These are phyloP conservation scores for Trachops cirrhosus DNA, from an alignment of 2,797 vertebrate genomes.

Conservation along the genomic window DNA sequence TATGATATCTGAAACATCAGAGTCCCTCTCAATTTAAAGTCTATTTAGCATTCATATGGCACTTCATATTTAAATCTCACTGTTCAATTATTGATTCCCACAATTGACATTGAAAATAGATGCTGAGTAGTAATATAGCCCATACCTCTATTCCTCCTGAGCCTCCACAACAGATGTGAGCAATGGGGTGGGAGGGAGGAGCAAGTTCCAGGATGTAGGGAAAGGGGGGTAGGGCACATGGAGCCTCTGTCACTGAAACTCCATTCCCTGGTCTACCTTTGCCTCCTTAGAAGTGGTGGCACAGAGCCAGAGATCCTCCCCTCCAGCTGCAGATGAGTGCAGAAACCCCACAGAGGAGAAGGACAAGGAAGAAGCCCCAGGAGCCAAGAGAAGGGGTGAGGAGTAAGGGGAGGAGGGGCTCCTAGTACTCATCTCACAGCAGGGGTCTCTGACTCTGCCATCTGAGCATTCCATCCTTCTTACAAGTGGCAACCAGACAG, in stretches of 20 bases:
- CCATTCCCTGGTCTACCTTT: not conserved
- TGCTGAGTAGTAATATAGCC: not conserved
- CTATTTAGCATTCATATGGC: constrained; percentile 67
- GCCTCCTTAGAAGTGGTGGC: not conserved
- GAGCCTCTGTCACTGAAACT: not conserved
- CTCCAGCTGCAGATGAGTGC: constrained; percentile 1
- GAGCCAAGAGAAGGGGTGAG: not conserved
- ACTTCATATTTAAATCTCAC: constrained; percentile 66
- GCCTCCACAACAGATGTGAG: not conserved
- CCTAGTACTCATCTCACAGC: not conserved
- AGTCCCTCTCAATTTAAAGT: constrained; percentile 45
- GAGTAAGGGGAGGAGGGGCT: accelerated
- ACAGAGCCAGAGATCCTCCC: not conserved
- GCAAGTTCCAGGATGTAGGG: not conserved
- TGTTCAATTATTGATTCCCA: constrained; percentile 67
- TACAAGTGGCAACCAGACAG: not conserved
- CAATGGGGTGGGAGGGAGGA: not conserved
- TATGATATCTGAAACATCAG: not conserved
- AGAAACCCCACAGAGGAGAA: not conserved
- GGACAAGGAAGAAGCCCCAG: not conserved
- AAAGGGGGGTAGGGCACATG: accelerated
- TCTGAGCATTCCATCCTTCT: not conserved
- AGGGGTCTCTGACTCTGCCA: not conserved
- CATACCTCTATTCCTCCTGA: not conserved
- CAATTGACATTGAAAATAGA: constrained; percentile 54